A percentile compares a stretch with the other conserved stretches of the same genome.
phyloP scores from a whole-genome alignment of 2,888 invertebrate genomes.

The Linnaemya vulpina region DNA sequence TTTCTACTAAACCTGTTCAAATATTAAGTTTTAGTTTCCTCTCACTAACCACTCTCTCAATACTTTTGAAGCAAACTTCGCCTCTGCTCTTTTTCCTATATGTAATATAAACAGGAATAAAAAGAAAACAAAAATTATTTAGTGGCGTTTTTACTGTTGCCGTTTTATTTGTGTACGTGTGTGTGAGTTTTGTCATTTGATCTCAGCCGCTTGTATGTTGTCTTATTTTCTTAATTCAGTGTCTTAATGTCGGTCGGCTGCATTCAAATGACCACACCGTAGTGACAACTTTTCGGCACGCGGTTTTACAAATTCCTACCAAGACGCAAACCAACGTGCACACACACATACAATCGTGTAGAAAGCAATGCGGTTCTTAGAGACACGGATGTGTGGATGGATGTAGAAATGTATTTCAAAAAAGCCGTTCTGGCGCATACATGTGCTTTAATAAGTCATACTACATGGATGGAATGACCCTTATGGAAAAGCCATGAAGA shows the following conservation, averaged over 20 bases:
- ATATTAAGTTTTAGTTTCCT: neutral
- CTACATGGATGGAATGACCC: constrained; percentile 50
- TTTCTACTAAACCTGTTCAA: constrained; percentile 33
- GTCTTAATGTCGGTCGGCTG: constrained; percentile 71
- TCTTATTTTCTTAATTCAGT: constrained; percentile 57
- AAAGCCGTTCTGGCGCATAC: constrained; percentile 70
- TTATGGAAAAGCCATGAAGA: constrained; percentile 30
- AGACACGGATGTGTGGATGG: constrained; percentile 9
- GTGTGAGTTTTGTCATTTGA: constrained; percentile 46
- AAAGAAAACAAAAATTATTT: constrained; percentile 50
- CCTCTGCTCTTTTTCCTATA: constrained; percentile 24
- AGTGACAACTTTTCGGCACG: constrained; percentile 81
- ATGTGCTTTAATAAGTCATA: constrained; percentile 32
- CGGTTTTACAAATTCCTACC: constrained; percentile 79
- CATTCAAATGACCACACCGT: constrained; percentile 76
- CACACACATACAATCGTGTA: constrained; percentile 22
- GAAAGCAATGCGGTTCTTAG: neutral
- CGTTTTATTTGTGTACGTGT: constrained; percentile 27
- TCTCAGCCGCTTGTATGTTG: constrained; percentile 64
- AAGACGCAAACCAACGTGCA: constrained; percentile 49
- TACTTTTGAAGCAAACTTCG: constrained; percentile 10
- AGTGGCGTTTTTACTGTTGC: constrained; percentile 57
- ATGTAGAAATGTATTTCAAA: constrained; percentile 22
- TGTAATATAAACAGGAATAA: neutral
- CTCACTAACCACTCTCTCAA: neutral